phyloP scores from a whole-genome alignment of 2,888 invertebrate genomes.

The Leptodirus hochenwartii region DNA sequence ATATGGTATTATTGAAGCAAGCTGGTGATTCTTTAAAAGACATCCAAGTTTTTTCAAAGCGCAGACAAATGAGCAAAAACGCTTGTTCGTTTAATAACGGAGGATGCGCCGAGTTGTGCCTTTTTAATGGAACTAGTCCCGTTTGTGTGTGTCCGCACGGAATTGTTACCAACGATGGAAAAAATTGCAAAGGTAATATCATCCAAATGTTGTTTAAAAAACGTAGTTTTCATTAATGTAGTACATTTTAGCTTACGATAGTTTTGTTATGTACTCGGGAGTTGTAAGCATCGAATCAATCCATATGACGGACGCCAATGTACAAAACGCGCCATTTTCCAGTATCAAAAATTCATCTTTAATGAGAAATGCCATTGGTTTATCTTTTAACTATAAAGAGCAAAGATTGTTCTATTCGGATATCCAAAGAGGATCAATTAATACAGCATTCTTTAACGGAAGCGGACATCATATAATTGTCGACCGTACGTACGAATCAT shows the following conservation, averaged over 20 bases:
- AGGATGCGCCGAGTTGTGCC: conserved; percentile 63
- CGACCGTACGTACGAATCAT: conserved; percentile 33
- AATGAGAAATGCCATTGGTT: conserved; percentile 73
- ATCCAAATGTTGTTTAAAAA: background rate
- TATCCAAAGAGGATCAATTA: conserved; percentile 71
- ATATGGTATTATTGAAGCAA: conserved; percentile 33
- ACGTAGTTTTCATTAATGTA: conserved; percentile 5
- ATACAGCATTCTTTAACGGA: conserved; percentile 67
- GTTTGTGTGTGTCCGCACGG: conserved; percentile 76
- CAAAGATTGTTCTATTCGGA: conserved; percentile 71
- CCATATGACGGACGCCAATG: conserved; percentile 49
- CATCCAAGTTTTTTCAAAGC: conserved; percentile 39
- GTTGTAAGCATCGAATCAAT: conserved; percentile 68
- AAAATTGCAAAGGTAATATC: conserved; percentile 39
- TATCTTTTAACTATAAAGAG: conserved; percentile 56
- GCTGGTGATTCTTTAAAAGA: conserved; percentile 52
- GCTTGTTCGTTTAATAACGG: conserved; percentile 45
- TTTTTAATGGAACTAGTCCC: conserved; percentile 43
- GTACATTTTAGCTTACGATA: conserved; percentile 44
- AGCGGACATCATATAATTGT: conserved; percentile 49
- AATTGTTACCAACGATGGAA: conserved; percentile 42
- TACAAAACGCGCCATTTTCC: conserved; percentile 61
- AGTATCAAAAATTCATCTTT: conserved; percentile 50
- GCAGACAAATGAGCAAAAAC: conserved; percentile 39
- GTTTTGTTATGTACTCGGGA: conserved; percentile 69